Evolutionary conservation across 2,797 vertebrate genomes (phyloP).

Genomic region (Hipposideros larvatus): DNA sequence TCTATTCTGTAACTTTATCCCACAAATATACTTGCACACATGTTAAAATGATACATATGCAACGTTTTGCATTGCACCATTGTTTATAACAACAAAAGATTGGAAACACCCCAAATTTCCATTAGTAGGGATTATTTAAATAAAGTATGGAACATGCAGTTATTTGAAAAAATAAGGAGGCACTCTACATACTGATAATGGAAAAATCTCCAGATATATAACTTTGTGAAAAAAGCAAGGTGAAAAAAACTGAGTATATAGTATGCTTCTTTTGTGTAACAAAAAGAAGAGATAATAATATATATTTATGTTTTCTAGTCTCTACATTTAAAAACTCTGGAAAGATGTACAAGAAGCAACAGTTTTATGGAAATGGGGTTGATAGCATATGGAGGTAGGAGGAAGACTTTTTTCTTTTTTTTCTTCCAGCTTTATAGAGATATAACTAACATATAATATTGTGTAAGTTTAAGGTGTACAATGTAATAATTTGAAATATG

Average conservation of each 20-base stretch:
- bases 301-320: not conserved
- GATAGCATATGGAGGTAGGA: not conserved
- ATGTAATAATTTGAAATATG: not conserved
- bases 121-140: not conserved
- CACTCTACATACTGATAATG: not conserved
- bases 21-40: not conserved
- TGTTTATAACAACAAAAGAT: not conserved
- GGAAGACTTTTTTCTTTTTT: not conserved
- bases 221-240: not conserved
- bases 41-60: not conserved
- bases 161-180: not conserved
- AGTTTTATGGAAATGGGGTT: not conserved
- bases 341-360: not conserved
- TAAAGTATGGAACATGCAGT: not conserved
- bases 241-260: not conserved
- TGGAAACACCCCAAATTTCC: not conserved
- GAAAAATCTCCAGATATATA: not conserved
- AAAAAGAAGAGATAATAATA: not conserved
- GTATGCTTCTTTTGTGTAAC: not conserved
- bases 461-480: not conserved
- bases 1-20: not conserved
- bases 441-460: not conserved
- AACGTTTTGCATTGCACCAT: not conserved
- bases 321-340: not conserved
- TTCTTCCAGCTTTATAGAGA: not conserved